Evolutionary conservation across 2,888 invertebrate species (phyloP), one percentile per base, ranked within the genome.

Genomic region (Limnephilus marmoratus): DNA sequence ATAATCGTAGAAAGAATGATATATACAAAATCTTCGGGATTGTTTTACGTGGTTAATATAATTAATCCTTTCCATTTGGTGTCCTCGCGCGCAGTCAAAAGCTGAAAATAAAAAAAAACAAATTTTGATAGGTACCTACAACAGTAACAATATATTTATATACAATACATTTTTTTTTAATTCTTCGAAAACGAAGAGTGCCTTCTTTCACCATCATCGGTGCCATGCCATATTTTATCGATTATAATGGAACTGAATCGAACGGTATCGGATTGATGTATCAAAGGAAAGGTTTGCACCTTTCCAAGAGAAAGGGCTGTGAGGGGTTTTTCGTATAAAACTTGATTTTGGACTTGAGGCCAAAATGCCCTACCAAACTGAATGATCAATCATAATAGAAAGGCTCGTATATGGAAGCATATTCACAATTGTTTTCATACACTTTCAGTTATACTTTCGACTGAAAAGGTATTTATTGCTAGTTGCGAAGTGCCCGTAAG

Each of bases 21-120:
- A 83, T 83, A 83, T 83, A 24, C 31, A 37, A 37, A 37, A 18
- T 34, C 37, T 83, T 83, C 37, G 83, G 83, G 83, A 83, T 34
- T 18, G 18, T 34, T 83, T 83, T 37, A 83, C 18, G 37, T 83
- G 83, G 5, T 91, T 45, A 18, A 85, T 5, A 29, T 91, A 91
- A 91, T 91, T 91, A 31, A 9, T n/a, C 7, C 91, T 68, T 80
- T 91, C 91, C 91, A 91, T 85, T 15, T 3, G n/a, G 49, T 91
- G 91, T 53, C 91, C 91, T 12, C 91, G 41, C 9, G 91, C 91
- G 12, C 15, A 49, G 53, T 91, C 41, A 31, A 86, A 91, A n/a
- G 81, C 91, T 91, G 85, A 85, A 86, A 86, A 49, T 68, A 85
- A 3, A 83, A 85, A 90, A 82, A 31, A n/a, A n/a, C n/a, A 41